phyloP scores from a whole-genome alignment of 2,888 invertebrate genomes.

The Drosophila diplacantha region DNA sequence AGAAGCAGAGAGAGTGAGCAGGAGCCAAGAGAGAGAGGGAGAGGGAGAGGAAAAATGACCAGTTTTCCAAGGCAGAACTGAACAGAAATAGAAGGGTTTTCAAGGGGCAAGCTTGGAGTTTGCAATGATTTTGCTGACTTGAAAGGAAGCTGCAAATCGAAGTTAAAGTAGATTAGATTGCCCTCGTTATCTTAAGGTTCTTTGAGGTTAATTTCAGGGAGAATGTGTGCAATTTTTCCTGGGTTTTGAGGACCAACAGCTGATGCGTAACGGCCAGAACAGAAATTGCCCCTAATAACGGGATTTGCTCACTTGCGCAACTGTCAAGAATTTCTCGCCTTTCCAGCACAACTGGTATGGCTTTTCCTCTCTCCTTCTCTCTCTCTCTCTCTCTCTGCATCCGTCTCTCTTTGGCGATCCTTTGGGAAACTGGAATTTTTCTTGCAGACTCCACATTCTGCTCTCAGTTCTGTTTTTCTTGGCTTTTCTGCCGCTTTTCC shows the following conservation, averaged over 20 bases:
- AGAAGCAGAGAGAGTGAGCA: conserved; percentile 1
- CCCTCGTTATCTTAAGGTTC: rapidly evolving
- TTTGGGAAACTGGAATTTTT: conserved; percentile 65
- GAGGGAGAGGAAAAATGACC: conserved; percentile 15
- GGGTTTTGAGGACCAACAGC: conserved; percentile 16
- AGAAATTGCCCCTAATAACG: conserved; percentile 49
- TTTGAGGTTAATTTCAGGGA: neutral
- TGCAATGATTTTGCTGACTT: neutral
- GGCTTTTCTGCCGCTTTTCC: conserved; percentile 39
- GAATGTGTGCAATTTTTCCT: rapidly evolving
- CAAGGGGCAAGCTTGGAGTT: neutral
- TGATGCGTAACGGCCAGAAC: conserved; percentile 36
- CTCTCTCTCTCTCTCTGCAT: conserved; percentile 23
- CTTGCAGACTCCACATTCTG: conserved; percentile 32
- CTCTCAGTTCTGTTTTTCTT: conserved; percentile 39
- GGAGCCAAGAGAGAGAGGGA: neutral
- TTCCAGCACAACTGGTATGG: conserved; percentile 6
- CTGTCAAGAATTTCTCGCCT: conserved; percentile 31
- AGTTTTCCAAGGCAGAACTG: conserved; percentile 27
- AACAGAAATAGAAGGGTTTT: conserved; percentile 26
- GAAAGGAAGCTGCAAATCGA: neutral
- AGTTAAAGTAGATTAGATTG: too few relatives aligned
- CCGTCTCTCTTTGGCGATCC: conserved; percentile 56
- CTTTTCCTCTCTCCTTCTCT: conserved; percentile 8
- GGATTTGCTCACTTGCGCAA: conserved; percentile 66